Evolutionary conservation across 30 jellyfish, hydroid and myxozoan genomes (phyloP).

Genomic region (Cassiopea andromeda): DNA sequence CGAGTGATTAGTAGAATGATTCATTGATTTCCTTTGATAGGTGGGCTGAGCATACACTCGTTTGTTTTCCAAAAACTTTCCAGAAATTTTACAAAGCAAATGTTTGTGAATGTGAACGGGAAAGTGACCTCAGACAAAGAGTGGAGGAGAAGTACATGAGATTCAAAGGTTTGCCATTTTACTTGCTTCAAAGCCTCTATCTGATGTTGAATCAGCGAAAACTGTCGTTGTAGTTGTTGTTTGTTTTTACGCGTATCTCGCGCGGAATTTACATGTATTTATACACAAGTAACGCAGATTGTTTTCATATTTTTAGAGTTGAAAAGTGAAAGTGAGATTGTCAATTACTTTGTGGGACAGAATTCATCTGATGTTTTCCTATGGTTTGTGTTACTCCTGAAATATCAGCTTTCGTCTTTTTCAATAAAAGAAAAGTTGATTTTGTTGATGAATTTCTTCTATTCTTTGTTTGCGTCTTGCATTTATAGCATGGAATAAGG

Average conservation of each 20-base stretch:
- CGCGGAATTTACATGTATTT: too few relatives aligned
- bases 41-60: slow-evolving; percentile 92
- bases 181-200: background rate
- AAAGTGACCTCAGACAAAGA: slow-evolving; percentile 66
- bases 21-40: slow-evolving; percentile 16
- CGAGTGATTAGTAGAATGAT: background rate
- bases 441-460: too few relatives aligned
- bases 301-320: slow-evolving; percentile 27
- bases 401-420: too few relatives aligned
- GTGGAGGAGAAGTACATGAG: slow-evolving; percentile 78
- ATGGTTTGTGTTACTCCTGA: slow-evolving; percentile 47
- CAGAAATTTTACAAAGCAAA: slow-evolving; percentile 55
- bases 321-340: slow-evolving; percentile 77
- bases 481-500: too few relatives aligned
- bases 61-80: slow-evolving; percentile 83
- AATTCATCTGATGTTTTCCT: slow-evolving; percentile 75
- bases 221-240: too few relatives aligned
- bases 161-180: slow-evolving; percentile 66
- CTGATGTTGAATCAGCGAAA: too few relatives aligned
- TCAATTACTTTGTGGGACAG: slow-evolving; percentile 71
- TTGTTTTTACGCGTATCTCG: too few relatives aligned
- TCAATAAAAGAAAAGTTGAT: too few relatives aligned
- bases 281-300: too few relatives aligned
- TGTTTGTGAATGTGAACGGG: slow-evolving; percentile 36
- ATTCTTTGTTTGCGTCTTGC: too few relatives aligned